Percentiles rank a stretch among this genome's conserved stretches.
phyloP scores from a whole-genome alignment of 2,113 vertebrate genomes.

The Lasiurus cinereus region DNA sequence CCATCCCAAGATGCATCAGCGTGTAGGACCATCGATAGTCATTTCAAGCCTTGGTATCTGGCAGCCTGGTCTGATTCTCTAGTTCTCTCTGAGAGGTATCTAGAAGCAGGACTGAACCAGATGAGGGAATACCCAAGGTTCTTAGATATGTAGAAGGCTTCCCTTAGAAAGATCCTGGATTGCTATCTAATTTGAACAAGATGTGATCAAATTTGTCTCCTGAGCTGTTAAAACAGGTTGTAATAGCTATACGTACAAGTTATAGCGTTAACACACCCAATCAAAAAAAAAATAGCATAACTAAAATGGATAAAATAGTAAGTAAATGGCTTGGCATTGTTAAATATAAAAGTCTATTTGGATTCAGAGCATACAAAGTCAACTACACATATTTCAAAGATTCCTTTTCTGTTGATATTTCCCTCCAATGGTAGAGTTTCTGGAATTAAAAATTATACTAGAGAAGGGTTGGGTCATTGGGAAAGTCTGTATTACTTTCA shows the following conservation, averaged over 20 bases:
- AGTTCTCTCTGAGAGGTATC: neutral
- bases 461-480: neutral
- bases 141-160: neutral
- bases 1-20: neutral
- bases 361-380: neutral
- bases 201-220: slow-evolving; percentile 42
- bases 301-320: slow-evolving; percentile 19
- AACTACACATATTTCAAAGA: slow-evolving; percentile 50
- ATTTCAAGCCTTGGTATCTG: neutral
- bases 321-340: neutral
- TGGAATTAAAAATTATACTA: neutral
- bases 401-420: neutral
- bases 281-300: neutral
- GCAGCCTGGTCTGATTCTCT: neutral
- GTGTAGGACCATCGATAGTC: neutral
- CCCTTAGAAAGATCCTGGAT: neutral
- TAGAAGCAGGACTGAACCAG: neutral
- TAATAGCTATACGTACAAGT: neutral
- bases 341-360: neutral
- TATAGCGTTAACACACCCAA: neutral
- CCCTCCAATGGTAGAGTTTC: neutral
- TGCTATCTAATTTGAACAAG: neutral
- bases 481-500: slow-evolving; percentile 58
- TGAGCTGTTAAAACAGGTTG: neutral
- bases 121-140: neutral